Percentiles rank a stretch among this genome's conserved stretches.
These are phyloP conservation scores for Idaea biselata DNA, from an alignment of 2,888 invertebrate species.

Conservation along the genomic window DNA sequence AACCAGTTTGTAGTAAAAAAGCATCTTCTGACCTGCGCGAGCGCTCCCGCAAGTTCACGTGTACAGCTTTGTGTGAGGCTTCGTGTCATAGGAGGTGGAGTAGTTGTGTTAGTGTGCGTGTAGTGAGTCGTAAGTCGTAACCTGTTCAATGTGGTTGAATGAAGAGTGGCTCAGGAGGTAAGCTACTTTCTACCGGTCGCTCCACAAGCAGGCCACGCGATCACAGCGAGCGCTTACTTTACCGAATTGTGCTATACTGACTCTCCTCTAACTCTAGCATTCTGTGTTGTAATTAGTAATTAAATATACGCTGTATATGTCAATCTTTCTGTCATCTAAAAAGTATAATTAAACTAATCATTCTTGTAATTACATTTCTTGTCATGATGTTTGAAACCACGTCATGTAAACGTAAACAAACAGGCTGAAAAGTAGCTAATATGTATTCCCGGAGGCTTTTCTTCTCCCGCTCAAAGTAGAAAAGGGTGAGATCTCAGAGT, in stretches of 20 bases:
- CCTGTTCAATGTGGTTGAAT: conserved; percentile 74
- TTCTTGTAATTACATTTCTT: background rate
- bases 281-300: conserved; percentile 9
- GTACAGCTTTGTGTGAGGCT: conserved; percentile 2
- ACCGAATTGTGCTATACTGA: conserved; percentile 42
- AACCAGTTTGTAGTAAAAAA: conserved; percentile 68
- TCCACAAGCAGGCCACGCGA: conserved; percentile 51
- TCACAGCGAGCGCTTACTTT: conserved; percentile 37
- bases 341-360: background rate
- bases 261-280: conserved; percentile 20
- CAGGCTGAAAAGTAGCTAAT: background rate
- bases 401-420: background rate
- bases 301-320: background rate
- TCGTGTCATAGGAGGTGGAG: conserved; percentile 15
- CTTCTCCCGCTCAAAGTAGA: background rate
- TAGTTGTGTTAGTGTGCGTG: conserved; percentile 49
- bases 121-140: conserved; percentile 68
- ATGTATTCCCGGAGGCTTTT: background rate
- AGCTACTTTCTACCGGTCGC: conserved; percentile 75
- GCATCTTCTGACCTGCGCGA: conserved; percentile 69
- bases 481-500: background rate
- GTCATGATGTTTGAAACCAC: background rate
- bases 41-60: conserved; percentile 53
- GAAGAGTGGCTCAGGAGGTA: conserved; percentile 75
- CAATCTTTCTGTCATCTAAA: background rate